These are phyloP conservation scores for Leucosticte australis DNA, from an alignment of 2,113 vertebrate genomes.

Conservation along the genomic window DNA sequence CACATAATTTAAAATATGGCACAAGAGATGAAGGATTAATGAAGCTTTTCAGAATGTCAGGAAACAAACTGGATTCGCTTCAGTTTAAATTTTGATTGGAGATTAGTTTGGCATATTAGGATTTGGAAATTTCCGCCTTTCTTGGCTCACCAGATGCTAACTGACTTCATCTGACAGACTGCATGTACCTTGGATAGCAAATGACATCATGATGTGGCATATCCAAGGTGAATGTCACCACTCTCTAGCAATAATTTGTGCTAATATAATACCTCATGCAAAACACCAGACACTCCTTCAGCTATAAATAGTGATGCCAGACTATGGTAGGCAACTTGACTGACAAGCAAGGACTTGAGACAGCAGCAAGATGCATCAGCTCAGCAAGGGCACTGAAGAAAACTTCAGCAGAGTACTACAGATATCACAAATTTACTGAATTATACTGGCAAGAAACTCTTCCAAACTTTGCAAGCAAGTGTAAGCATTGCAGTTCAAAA, in stretches of 20 bases:
- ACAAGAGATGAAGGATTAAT: neutral
- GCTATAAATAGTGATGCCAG: constrained; percentile 50
- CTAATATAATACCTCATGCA: constrained; percentile 49
- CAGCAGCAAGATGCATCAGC: neutral
- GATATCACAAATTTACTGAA: neutral
- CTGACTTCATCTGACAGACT: constrained; percentile 8
- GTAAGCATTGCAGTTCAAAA: neutral
- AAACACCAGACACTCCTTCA: constrained; percentile 31
- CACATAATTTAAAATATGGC: neutral
- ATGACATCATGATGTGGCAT: constrained; percentile 36
- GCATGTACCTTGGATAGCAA: constrained; percentile 6
- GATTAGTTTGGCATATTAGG: neutral
- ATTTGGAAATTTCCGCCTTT: neutral
- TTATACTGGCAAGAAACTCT: neutral
- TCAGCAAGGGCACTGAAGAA: constrained; percentile 17
- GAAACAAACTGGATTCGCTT: neutral
- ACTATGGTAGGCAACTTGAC: constrained; percentile 1
- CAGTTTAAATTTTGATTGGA: neutral
- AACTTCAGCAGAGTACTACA: neutral
- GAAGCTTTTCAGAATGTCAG: neutral
- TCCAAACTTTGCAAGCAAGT: neutral
- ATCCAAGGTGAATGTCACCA: constrained; percentile 50
- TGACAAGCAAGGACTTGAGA: neutral
- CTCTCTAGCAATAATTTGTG: constrained; percentile 42
- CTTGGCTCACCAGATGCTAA: neutral